These are phyloP conservation scores for Thaumetopoea pityocampa DNA, from an alignment of 1,140 invertebrate species.

Conservation along the genomic window DNA sequence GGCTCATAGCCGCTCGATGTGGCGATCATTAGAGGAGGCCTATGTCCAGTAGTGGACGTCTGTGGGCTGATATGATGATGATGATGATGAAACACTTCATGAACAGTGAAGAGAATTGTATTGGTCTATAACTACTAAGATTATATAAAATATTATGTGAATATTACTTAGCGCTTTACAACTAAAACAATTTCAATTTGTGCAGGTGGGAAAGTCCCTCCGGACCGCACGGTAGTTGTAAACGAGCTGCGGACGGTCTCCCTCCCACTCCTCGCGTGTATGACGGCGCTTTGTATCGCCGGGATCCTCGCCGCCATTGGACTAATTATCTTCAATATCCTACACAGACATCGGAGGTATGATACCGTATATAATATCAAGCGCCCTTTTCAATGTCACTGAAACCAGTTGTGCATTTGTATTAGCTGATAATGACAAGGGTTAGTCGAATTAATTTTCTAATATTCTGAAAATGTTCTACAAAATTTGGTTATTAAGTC, in stretches of 20 bases:
- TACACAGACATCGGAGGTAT: conserved; percentile 93
- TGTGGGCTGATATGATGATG: no score
- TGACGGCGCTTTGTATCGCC: conserved; percentile 90
- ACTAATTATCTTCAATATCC: conserved; percentile 93
- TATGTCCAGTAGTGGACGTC: no score
- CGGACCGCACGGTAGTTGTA: conserved; percentile 93
- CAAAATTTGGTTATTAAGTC: background rate
- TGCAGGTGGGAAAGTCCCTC: conserved; percentile 88
- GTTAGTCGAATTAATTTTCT: conserved; percentile 11
- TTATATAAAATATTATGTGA: background rate
- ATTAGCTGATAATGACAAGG: conserved; percentile 17
- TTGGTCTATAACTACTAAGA: no score
- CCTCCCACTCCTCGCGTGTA: conserved; percentile 90
- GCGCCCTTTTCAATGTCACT: conserved; percentile 18
- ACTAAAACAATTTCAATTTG: conserved; percentile 33
- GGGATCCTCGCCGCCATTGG: conserved; percentile 90
- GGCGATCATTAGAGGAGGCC: no score
- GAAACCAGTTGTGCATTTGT: conserved; percentile 1
- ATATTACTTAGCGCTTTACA: conserved; percentile 1
- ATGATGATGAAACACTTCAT: no score
- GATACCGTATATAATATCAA: conserved; percentile 11
- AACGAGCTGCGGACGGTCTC: conserved; percentile 90
- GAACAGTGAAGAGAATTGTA: no score
- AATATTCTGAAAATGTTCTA: background rate
- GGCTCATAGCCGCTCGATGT: no score